These are phyloP conservation scores for Orycteropus afer DNA, from an alignment of 2,113 vertebrate genomes.

Conservation along the genomic window DNA sequence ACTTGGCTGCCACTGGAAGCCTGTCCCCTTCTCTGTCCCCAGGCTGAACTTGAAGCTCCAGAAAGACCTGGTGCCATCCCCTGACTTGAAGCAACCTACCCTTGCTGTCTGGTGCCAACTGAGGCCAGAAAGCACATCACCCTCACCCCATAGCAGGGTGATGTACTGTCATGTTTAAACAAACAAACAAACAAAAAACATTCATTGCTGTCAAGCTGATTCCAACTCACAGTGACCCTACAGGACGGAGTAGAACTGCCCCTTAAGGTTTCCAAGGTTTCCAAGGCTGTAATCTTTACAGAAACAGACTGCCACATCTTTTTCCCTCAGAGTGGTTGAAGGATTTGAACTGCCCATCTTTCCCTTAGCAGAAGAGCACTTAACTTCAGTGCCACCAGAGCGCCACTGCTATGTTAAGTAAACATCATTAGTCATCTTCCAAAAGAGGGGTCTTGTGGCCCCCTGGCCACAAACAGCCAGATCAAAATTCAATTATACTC, in stretches of 20 bases:
- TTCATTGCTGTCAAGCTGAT: too few species aligned
- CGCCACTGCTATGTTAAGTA: background rate
- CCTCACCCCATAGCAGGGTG: too few species aligned
- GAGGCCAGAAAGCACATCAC: background rate
- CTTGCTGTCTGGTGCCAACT: background rate
- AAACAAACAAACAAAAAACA: too few species aligned
- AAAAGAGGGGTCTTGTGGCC: background rate
- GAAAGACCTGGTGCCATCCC: background rate
- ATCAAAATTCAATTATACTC: background rate
- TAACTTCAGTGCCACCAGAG: background rate
- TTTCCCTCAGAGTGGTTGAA: background rate
- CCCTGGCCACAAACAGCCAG: background rate
- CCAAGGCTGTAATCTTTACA: background rate
- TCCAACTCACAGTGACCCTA: background rate
- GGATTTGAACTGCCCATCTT: background rate
- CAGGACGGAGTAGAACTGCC: background rate
- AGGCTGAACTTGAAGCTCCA: background rate
- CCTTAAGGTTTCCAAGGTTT: background rate
- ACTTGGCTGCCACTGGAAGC: background rate
- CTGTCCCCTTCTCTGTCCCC: background rate
- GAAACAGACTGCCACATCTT: background rate
- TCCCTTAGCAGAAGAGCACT: background rate
- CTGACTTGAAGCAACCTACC: background rate
- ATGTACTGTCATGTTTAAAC: too few species aligned
- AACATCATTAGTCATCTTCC: background rate